Evolutionary conservation across 2,888 invertebrate species (phyloP).

Genomic region (Ctena decussata): DNA sequence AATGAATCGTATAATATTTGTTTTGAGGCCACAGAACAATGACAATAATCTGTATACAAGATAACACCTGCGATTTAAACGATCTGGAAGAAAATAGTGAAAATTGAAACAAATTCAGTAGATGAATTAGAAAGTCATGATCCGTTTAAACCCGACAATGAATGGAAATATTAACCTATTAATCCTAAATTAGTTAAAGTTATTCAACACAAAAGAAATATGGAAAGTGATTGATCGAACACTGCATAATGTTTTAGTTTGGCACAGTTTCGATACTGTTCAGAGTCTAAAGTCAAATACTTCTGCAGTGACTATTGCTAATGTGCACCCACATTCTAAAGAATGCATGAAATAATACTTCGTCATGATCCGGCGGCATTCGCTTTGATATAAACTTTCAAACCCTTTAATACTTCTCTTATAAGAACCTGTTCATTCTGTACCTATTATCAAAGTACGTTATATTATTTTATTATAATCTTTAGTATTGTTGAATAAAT

Average conservation of each 20-base stretch:
- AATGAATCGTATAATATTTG: not conserved
- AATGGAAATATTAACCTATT: not conserved
- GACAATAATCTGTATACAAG: not conserved
- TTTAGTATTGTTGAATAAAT: not conserved
- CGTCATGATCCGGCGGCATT: not conserved
- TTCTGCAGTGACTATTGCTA: no score
- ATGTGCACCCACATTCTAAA: not conserved
- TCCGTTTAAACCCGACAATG: not conserved
- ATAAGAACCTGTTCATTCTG: not conserved
- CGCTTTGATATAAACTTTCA: not conserved
- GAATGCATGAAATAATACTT: not conserved
- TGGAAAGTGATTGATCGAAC: not conserved
- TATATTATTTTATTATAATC: not conserved
- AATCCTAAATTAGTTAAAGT: not conserved
- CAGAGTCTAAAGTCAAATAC: not conserved
- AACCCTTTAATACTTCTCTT: not conserved
- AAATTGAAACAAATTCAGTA: not conserved
- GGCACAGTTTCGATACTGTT: not conserved
- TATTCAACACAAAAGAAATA: not conserved
- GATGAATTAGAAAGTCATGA: not conserved
- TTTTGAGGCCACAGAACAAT: slow-evolving; percentile 1
- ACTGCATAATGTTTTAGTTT: not conserved
- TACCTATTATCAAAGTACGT: not conserved
- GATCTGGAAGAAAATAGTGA: not conserved
- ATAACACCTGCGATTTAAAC: slow-evolving; percentile 8